phyloP scores from a whole-genome alignment of 2,797 vertebrate genomes.

The Acropternis orthonyx region DNA sequence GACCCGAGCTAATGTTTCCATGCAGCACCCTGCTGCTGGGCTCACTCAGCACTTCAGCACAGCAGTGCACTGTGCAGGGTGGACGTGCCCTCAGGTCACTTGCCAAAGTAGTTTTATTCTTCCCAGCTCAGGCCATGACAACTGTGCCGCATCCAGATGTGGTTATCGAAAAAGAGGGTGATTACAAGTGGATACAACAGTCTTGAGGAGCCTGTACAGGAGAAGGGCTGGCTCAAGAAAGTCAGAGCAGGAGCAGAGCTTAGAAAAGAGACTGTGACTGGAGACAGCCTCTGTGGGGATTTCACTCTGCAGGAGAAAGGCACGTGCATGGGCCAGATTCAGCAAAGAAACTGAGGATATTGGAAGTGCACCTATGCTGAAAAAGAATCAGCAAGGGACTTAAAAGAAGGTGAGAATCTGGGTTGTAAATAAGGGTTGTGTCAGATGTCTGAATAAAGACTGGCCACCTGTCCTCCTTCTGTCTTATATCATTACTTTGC shows the following conservation, averaged over 20 bases:
- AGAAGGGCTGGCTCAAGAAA: not conserved
- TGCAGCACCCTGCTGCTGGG: not conserved
- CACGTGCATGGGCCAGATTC: rapidly evolving
- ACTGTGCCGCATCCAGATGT: not conserved
- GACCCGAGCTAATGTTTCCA: not conserved
- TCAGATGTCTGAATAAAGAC: not conserved
- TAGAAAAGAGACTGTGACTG: not conserved
- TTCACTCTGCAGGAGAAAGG: not conserved
- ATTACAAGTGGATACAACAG: not conserved
- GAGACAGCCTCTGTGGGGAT: not conserved
- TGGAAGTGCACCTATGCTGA: not conserved
- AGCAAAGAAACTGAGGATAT: not conserved
- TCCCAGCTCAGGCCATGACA: not conserved
- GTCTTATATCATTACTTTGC: not conserved
- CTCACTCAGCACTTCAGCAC: not conserved
- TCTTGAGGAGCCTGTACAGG: not conserved
- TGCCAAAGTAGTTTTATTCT: not conserved
- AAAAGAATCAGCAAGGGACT: not conserved
- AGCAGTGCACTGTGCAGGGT: not conserved
- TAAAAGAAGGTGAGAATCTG: not conserved
- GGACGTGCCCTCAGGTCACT: not conserved
- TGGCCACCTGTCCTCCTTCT: slow-evolving; percentile 52
- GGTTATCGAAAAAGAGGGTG: not conserved
- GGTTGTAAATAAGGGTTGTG: not conserved
- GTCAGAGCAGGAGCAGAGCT: not conserved